Base-by-base conservation (phyloP, 1,140 invertebrate species). In the Schlechtendalia chinensis region DNA sequence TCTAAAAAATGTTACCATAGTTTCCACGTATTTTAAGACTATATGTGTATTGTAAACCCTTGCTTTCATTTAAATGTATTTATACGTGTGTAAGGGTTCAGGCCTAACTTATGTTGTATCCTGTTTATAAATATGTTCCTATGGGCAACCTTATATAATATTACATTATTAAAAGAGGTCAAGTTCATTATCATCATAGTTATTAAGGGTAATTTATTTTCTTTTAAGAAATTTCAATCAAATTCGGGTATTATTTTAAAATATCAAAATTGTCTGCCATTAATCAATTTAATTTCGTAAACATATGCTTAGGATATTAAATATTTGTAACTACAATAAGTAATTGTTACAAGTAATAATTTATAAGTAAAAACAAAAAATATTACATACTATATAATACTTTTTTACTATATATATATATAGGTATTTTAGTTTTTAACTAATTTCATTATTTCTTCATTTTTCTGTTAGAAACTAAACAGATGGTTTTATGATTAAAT, bases 81-180 rank as follows among this genome's bases (percentile, higher is more conserved):
- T 50, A 0, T 47, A 47, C 12, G 14, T 5, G 2, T n/a, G 50
- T 24, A 61, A 27, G 32, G 19, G 47, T 29, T 71, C 19, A 71
- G 47, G 74, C 56, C 39, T 47, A 61, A 19, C n/a, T 27, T 12
- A 59, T 63, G 58, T 79, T 61, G 39, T 24, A 50, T 63, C 32
- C 27, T 79, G 75, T 79, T 79, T 63, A 50, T 47, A 24, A 61
- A 63, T 61, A 27, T 79, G 56, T 79, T 61, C 75, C 75, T 59
- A 79, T 79, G 56, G 75, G 75, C 58, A 79, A 79, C 75, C 56
- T 79, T 79, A 29, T 77, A 45, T 27, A 58, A 56, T 32, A 74
- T 32, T 75, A 59, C 16, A 77, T 59, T 39, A 19, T 71, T 12
- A 17, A 63, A 63, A 50, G n/a, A 32, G 39, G 75, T 79, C 75